Conservation (phyloP, 2,888 invertebrate species). For the Drosophila stalkeri region DNA sequence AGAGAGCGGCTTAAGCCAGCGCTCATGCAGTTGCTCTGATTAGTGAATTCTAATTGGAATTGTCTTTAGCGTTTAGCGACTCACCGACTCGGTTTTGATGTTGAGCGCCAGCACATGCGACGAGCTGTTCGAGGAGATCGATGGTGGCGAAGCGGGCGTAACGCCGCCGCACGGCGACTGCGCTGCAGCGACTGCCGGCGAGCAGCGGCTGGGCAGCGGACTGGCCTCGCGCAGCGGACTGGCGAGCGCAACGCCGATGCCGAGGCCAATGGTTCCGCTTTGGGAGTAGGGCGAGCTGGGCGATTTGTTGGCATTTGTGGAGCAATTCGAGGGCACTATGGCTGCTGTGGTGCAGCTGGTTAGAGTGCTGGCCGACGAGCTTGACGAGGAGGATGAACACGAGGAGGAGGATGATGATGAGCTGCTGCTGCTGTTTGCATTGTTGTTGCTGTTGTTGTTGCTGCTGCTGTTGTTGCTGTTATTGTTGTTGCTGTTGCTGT, state of each 20-base stretch:
- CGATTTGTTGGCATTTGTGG: slow-evolving; percentile 81
- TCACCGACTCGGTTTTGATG: slow-evolving; percentile 83
- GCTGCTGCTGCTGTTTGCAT: slow-evolving; percentile 70
- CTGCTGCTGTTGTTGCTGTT: slow-evolving; percentile 40
- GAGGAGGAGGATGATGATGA: slow-evolving; percentile 81
- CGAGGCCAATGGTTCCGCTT: slow-evolving; percentile 61
- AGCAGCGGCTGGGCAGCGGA: slow-evolving; percentile 58
- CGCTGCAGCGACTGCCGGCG: slow-evolving; percentile 46
- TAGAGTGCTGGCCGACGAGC: slow-evolving; percentile 67
- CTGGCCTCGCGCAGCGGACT: slow-evolving; percentile 53
- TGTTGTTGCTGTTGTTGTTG: slow-evolving; percentile 38
- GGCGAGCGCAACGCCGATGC: slow-evolving; percentile 43
- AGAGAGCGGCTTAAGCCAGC: background rate
- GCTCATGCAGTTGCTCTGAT: slow-evolving; percentile 64
- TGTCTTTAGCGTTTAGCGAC: slow-evolving; percentile 60
- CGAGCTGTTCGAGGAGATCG: slow-evolving; percentile 59
- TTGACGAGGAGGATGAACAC: slow-evolving; percentile 79
- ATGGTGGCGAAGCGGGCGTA: slow-evolving; percentile 53
- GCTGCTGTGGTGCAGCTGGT: slow-evolving; percentile 81
- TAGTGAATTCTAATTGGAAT: slow-evolving; percentile 35
- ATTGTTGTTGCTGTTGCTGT: slow-evolving; percentile 28
- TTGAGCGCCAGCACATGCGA: slow-evolving; percentile 77
- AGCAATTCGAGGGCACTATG: slow-evolving; percentile 79
- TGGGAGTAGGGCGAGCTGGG: slow-evolving; percentile 72
- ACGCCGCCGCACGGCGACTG: slow-evolving; percentile 61